These are phyloP conservation scores for Phalanger gymnotis DNA, from an alignment of 2,797 vertebrate species.

Conservation along the genomic window DNA sequence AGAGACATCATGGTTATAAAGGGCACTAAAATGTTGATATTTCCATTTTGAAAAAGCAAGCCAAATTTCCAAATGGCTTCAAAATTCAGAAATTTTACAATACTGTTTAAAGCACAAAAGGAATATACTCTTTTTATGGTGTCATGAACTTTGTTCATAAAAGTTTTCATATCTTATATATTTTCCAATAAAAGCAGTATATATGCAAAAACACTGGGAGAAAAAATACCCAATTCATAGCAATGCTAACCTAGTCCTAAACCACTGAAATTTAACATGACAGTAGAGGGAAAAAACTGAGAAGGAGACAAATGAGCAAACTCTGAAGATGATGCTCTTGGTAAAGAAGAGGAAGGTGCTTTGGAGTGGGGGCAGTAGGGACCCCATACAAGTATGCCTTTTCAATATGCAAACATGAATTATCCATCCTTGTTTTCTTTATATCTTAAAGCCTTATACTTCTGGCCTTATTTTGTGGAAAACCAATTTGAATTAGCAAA, in stretches of 20 bases:
- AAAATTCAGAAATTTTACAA: neutral
- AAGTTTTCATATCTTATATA: neutral
- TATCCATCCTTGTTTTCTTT: neutral
- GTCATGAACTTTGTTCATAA: neutral
- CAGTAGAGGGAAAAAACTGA: neutral
- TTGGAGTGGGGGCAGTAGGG: neutral
- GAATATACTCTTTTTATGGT: neutral
- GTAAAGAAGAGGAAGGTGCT: neutral
- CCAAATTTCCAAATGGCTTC: neutral
- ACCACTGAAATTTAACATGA: neutral
- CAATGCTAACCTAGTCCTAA: neutral
- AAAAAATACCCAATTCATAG: neutral
- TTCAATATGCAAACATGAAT: neutral
- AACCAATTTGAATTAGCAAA: slow-evolving; percentile 15
- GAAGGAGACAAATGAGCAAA: slow-evolving; percentile 7
- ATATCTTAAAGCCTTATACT: neutral
- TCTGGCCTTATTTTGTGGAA: neutral
- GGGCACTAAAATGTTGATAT: neutral
- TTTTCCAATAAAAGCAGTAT: neutral
- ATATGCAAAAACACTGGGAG: neutral
- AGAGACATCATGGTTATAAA: neutral
- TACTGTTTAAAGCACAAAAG: neutral
- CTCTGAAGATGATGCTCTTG: neutral
- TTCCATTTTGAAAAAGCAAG: neutral
- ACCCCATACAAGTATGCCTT: neutral